Evolutionary conservation across 2,888 invertebrate species (phyloP).

Genomic region (Ophion obscuratus): DNA sequence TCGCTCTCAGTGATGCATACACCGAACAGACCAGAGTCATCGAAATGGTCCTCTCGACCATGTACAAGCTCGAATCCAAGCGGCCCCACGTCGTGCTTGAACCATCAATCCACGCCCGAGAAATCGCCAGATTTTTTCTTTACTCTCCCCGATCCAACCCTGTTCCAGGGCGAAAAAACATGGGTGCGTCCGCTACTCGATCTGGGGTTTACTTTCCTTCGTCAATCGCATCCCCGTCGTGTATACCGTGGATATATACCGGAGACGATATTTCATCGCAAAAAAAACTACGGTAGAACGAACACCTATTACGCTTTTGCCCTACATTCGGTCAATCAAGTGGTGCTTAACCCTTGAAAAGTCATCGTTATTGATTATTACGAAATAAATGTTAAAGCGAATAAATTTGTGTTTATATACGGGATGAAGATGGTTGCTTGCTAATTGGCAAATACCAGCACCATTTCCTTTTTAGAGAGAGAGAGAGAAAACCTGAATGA

Average conservation of each 20-base stretch:
- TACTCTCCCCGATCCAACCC: neutral
- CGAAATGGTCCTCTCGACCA: slow-evolving; percentile 8
- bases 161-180: slow-evolving; percentile 2
- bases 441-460: too few relatives aligned
- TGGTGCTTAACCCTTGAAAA: neutral
- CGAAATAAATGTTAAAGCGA: neutral
- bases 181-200: slow-evolving; percentile 10
- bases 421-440: too few relatives aligned
- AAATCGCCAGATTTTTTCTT: slow-evolving; percentile 20
- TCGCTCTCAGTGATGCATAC: too few relatives aligned
- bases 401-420: too few relatives aligned
- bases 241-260: neutral
- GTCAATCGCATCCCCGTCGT: slow-evolving; percentile 34
- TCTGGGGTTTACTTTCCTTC: slow-evolving; percentile 24
- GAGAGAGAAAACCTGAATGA: too few relatives aligned
- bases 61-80: slow-evolving; percentile 35
- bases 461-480: too few relatives aligned
- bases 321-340: neutral
- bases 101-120: slow-evolving; percentile 44
- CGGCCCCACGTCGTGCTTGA: slow-evolving; percentile 20
- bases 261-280: slow-evolving; percentile 45
- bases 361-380: neutral
- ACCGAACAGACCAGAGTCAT: neutral
- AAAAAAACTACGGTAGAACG: slow-evolving; percentile 28
- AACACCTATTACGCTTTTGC: slow-evolving; percentile 9